Percentiles rank a stretch among this genome's conserved stretches.
phyloP scores from a whole-genome alignment of 2,888 invertebrate species.

The Sphecodes monilicornis region DNA sequence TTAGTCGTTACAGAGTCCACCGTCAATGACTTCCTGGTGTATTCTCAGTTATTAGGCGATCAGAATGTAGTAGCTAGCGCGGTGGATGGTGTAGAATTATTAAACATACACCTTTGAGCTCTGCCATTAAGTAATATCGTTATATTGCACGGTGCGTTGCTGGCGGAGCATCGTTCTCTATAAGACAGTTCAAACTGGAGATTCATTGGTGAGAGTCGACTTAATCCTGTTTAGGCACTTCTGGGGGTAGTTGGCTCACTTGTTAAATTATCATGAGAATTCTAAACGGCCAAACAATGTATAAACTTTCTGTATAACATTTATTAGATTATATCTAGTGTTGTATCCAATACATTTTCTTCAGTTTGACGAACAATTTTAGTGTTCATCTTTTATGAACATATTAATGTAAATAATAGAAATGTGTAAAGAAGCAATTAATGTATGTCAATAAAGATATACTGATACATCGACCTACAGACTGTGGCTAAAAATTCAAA shows the following conservation, averaged over 20 bases:
- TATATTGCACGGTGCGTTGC: slow-evolving; percentile 11
- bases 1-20: slow-evolving; percentile 24
- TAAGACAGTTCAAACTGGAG: background rate
- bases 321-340: too few species aligned
- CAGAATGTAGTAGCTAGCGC: background rate
- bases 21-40: slow-evolving; percentile 46
- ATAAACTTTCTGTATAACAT: background rate
- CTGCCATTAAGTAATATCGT: slow-evolving; percentile 28
- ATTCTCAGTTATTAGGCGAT: slow-evolving; percentile 41
- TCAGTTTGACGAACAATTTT: too few species aligned
- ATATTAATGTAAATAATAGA: too few species aligned
- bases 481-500: too few species aligned
- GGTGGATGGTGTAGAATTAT: slow-evolving; percentile 26
- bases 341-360: too few species aligned
- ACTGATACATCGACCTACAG: too few species aligned
- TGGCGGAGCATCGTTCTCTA: background rate
- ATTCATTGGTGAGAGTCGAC: background rate
- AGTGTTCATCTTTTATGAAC: too few species aligned
- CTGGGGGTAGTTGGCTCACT: background rate
- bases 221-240: background rate
- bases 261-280: background rate
- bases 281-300: background rate
- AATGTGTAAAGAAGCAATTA: too few species aligned
- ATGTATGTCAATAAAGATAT: too few species aligned
- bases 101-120: slow-evolving; percentile 8